Conservation (phyloP, 2,797 vertebrate genomes). For the Cuniculus paca region DNA sequence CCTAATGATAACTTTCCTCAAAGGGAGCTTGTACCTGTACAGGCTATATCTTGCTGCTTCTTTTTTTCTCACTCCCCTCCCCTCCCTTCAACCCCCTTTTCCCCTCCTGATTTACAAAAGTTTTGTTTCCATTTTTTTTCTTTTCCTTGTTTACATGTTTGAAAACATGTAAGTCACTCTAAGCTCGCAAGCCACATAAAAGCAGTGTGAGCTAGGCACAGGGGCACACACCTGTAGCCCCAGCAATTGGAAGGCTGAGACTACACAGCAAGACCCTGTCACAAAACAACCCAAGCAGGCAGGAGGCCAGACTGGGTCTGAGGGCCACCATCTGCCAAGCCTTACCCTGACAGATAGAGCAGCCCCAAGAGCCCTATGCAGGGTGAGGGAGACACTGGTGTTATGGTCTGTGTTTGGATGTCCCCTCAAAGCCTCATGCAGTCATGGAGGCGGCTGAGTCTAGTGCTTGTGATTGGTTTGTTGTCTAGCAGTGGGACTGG, state of each 20-base stretch:
- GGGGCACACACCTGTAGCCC: not conserved
- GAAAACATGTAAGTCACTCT: not conserved
- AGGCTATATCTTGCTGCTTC: not conserved
- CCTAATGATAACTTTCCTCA: not conserved
- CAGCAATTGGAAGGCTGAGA: not conserved
- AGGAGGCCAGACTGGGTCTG: not conserved
- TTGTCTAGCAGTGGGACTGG: too few relatives aligned
- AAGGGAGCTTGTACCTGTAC: not conserved
- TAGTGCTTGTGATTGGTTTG: too few relatives aligned
- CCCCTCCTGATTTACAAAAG: not conserved
- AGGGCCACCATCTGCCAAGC: rapidly evolving
- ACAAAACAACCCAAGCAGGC: not conserved
- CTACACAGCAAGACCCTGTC: not conserved
- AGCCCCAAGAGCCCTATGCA: too few relatives aligned
- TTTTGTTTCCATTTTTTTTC: not conserved
- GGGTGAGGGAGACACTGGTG: not conserved
- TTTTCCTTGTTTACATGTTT: not conserved
- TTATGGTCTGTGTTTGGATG: too few relatives aligned
- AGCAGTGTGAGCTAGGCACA: not conserved
- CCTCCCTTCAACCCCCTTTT: not conserved
- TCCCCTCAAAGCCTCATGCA: too few relatives aligned
- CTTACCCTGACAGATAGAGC: not conserved
- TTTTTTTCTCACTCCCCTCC: not conserved
- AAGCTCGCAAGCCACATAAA: not conserved
- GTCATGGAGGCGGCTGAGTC: too few relatives aligned